Evolutionary conservation across 2,797 vertebrate genomes (phyloP), one percentile per base, ranked within the genome.

Genomic region (Spinibarbus caldwelli): DNA sequence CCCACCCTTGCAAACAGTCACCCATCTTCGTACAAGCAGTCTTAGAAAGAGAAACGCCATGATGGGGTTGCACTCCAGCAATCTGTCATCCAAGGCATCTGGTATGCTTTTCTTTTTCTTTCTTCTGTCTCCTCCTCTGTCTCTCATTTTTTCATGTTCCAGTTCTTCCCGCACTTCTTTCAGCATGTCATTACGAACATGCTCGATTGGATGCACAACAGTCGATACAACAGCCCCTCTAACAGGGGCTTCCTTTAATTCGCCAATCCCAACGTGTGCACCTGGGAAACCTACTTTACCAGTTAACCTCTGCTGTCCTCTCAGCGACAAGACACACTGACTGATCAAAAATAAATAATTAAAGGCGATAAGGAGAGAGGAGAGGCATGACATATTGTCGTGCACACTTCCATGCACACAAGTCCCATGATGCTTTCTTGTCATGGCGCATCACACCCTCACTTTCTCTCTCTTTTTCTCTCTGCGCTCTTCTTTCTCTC

Each of bases 341-440:
- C 87, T 91, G 91, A 71, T 66, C 83, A 87, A 87, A 79, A 87
- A 81, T 54, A 57, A 82, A 79, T 67, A 71, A 82, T 75, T 45
- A 83, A 75, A 85, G 84, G 85, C n/a, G 80, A 88, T 59, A 85
- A 57, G 70, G 52, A 78, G 10, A 45, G 21, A 90, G 90, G 76
- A 73, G 78, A 41, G 68, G 76, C 89, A 86, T 82, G 76, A 86
- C 85, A 85, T 87, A 84, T 86, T 88, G 84, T 78, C 49, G 68
- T 83, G 79, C 82, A 85, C 84, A 83, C 82, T 85, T 85, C 87
- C 72, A 78, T 84, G 83, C 84, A 86, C 83, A 82, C 84, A 83
- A 86, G 84, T 89, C 88, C 88, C 86, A 85, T 78, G 88, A 89
- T 88, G 87, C 78, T 84, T 85, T 86, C 76, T 90, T 91, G 85